These are phyloP conservation scores for Monochamus saltuarius DNA, from an alignment of 1,140 invertebrate species.

Conservation along the genomic window DNA sequence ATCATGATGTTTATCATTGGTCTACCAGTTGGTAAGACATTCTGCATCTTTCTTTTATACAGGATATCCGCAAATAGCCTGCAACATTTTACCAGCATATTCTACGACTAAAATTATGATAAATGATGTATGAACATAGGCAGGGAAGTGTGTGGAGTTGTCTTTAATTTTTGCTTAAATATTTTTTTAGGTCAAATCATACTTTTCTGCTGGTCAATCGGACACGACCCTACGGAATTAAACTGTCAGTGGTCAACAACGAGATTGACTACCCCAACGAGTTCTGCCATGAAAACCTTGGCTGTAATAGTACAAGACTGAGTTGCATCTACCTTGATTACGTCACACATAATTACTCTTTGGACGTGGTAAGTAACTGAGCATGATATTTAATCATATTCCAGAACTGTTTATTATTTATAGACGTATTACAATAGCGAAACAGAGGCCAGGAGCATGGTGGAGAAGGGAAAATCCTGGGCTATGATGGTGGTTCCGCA, in stretches of 20 bases:
- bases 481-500: constrained; percentile 81
- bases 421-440: constrained; percentile 59
- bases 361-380: constrained; percentile 54
- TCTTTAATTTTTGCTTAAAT: too few species aligned
- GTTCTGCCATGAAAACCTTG: constrained; percentile 51
- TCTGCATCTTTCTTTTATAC: too few species aligned
- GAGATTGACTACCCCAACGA: constrained; percentile 66
- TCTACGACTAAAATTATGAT: too few species aligned
- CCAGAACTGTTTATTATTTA: constrained; percentile 10
- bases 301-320: constrained; percentile 69
- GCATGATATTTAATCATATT: background rate
- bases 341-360: constrained; percentile 61
- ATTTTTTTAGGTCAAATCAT: constrained; percentile 72
- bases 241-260: constrained; percentile 82
- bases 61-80: too few species aligned
- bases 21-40: constrained; percentile 60
- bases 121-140: too few species aligned
- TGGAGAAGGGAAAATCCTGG: constrained; percentile 77
- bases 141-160: too few species aligned
- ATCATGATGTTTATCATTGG: constrained; percentile 91
- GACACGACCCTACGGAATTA: constrained; percentile 84
- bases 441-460: constrained; percentile 68
- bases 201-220: constrained; percentile 92
- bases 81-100: too few species aligned
- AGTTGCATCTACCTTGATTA: constrained; percentile 75